Percentiles rank a stretch among this genome's conserved stretches.
Evolutionary conservation across 2,888 invertebrate species (phyloP).

Genomic region (Glaucopsyche alexis): DNA sequence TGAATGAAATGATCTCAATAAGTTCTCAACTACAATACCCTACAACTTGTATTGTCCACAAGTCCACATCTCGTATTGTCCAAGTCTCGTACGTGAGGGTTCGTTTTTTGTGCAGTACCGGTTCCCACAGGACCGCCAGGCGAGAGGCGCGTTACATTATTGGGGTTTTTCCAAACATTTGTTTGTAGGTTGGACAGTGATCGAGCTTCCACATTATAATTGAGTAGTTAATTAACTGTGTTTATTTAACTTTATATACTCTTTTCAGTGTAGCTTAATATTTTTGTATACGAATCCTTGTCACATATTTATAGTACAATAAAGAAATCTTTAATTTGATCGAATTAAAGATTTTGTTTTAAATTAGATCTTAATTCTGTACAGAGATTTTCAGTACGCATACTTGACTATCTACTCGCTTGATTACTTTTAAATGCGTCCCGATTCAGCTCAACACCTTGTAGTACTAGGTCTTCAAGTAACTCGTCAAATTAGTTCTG

Average conservation of each 20-base stretch:
- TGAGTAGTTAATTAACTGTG: background rate
- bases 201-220: background rate
- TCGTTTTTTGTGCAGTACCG: background rate
- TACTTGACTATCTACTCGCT: no score
- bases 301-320: no score
- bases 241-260: no score
- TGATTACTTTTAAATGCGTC: no score
- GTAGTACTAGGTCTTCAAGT: no score
- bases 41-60: conserved; percentile 9
- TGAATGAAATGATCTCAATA: conserved; percentile 15
- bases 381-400: no score
- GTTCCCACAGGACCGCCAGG: conserved; percentile 26
- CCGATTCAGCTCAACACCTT: no score
- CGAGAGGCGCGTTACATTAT: background rate
- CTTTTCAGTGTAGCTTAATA: no score
- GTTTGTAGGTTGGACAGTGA: background rate
- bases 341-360: no score
- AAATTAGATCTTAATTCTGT: no score
- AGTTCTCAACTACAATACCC: background rate
- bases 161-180: conserved; percentile 5
- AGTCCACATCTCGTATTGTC: background rate
- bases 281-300: no score
- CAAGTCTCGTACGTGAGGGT: conserved; percentile 7
- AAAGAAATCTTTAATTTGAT: no score
- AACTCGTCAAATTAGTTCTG: background rate